phyloP scores from a whole-genome alignment of 2,797 vertebrate species.

The Muraenolepis orangiensis region DNA sequence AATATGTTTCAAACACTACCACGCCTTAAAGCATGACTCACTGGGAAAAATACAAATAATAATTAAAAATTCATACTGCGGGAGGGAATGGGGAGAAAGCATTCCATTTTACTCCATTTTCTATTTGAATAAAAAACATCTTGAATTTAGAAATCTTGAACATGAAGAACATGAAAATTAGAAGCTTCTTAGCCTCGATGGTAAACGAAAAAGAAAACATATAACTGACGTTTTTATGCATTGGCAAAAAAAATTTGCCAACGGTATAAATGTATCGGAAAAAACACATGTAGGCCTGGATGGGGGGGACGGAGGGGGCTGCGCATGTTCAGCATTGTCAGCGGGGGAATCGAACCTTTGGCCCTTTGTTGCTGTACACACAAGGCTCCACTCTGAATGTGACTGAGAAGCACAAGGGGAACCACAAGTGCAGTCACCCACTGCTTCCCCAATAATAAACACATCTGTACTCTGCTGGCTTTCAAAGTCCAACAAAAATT shows the following conservation, averaged over 20 bases:
- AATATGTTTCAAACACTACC: neutral
- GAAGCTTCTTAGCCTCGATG: neutral
- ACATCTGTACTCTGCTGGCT: conserved; percentile 50
- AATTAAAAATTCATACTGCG: too few relatives aligned
- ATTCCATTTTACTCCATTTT: too few relatives aligned
- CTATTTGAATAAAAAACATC: too few relatives aligned
- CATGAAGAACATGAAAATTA: neutral
- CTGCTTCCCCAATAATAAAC: conserved; percentile 29
- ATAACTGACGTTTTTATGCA: too few relatives aligned
- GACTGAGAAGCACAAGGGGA: neutral
- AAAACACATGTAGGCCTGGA: neutral
- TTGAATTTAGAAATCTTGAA: too few relatives aligned
- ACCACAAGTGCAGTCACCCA: neutral
- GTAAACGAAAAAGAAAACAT: neutral
- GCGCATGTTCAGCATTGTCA: neutral
- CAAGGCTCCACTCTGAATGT: neutral
- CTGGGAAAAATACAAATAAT: too few relatives aligned
- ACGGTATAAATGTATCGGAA: too few relatives aligned
- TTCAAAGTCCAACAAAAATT: neutral
- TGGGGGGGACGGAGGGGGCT: neutral
- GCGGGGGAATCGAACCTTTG: neutral
- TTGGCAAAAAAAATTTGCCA: too few relatives aligned
- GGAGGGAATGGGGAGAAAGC: too few relatives aligned
- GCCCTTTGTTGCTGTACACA: neutral
- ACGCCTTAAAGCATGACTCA: too few relatives aligned